Conservation (phyloP, 2,113 vertebrate species). For the Petromus typicus region DNA sequence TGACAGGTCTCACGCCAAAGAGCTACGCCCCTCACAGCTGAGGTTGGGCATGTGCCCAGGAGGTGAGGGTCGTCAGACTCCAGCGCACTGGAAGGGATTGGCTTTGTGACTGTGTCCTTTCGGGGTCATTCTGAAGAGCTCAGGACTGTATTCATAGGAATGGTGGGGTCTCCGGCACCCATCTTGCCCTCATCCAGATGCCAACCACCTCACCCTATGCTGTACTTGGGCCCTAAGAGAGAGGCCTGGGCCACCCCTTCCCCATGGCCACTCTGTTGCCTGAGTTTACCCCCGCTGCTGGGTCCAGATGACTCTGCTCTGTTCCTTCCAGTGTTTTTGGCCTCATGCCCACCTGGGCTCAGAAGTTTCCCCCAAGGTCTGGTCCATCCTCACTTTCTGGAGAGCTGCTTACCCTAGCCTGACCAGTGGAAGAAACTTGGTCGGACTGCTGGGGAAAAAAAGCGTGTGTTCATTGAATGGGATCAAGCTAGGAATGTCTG, state of each 20-base stretch:
- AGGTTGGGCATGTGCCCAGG: background rate
- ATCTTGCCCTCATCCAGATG: background rate
- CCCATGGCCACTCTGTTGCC: background rate
- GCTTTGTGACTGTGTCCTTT: background rate
- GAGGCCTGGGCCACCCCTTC: background rate
- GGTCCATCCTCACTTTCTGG: background rate
- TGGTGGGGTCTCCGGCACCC: background rate
- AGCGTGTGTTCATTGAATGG: slow-evolving; percentile 49
- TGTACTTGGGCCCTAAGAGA: background rate
- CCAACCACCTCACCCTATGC: background rate
- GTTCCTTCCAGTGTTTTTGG: background rate
- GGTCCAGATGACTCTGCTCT: background rate
- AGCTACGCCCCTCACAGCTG: background rate
- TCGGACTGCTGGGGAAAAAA: slow-evolving; percentile 51
- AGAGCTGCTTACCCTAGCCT: background rate
- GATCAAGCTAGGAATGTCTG: slow-evolving; percentile 52
- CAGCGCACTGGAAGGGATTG: background rate
- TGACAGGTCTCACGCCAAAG: background rate
- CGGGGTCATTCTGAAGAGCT: background rate
- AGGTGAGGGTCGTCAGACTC: background rate
- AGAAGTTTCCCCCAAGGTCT: slow-evolving; percentile 4
- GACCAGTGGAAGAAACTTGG: background rate
- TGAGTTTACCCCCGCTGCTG: background rate
- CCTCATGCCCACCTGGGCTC: background rate
- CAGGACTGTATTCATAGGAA: background rate